A percentile compares a stretch with the other conserved stretches of the same genome.
These are phyloP conservation scores for Drosophila bipectinata DNA, from an alignment of 1,140 invertebrate genomes.

Conservation along the genomic window DNA sequence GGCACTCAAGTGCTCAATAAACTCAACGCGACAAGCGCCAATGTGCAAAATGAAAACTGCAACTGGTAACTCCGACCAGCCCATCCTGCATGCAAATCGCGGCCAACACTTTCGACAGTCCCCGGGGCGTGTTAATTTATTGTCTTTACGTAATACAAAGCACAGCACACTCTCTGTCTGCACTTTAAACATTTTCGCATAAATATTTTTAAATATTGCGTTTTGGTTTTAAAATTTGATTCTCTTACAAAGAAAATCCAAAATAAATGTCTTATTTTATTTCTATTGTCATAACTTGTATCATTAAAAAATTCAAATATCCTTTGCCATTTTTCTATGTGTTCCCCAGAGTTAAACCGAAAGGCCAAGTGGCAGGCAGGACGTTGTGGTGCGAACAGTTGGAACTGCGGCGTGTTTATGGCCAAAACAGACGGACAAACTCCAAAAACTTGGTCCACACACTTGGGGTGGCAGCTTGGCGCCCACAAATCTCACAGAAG, in stretches of 20 bases:
- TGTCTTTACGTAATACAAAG: constrained; percentile 43
- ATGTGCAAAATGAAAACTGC: constrained; percentile 30
- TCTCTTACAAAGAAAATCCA: too few relatives aligned
- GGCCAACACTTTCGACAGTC: constrained; percentile 31
- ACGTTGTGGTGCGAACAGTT: constrained; percentile 32
- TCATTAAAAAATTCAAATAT: not conserved
- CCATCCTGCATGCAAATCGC: constrained; percentile 35
- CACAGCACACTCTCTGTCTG: not conserved
- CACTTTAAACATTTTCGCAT: constrained; percentile 2
- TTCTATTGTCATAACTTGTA: not conserved
- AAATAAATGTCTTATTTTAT: not conserved
- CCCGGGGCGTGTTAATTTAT: constrained; percentile 46
- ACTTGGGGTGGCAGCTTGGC: constrained; percentile 11
- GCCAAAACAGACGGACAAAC: constrained; percentile 11
- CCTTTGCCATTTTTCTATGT: not conserved
- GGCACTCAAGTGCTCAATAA: constrained; percentile 73
- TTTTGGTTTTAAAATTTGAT: too few relatives aligned
- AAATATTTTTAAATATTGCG: too few relatives aligned
- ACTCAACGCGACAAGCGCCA: constrained; percentile 46
- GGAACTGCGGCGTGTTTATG: constrained; percentile 37
- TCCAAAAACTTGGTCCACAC: constrained; percentile 9
- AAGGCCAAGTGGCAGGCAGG: constrained; percentile 4
- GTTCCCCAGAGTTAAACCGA: not conserved
- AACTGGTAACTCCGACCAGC: constrained; percentile 23
- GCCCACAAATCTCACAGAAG: constrained; percentile 18